Base-by-base conservation (phyloP, 2,888 invertebrate species). In the Apodemia hepburni region DNA sequence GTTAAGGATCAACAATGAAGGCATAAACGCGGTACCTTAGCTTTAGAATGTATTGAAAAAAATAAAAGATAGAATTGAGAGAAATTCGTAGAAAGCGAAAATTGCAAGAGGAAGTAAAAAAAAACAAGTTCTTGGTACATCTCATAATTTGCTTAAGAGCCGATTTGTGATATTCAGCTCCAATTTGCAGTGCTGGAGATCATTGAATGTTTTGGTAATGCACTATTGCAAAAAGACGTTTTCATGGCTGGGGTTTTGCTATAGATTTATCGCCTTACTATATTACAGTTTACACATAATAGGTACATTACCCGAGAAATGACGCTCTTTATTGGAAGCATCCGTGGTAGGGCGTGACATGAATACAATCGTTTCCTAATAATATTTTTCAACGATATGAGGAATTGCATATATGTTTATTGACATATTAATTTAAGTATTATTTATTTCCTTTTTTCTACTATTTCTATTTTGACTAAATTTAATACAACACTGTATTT, bases 261-360 rank as follows among this genome's bases (percentile, higher is more conserved):
- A 54, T 12, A 29, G 29, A 29, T 57, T 57, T 57, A 57, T n/a
- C 8, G 29, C 54, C n/a, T 29, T 57, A 29, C 54, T 27, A n/a
- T 57, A n/a, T n/a, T 45, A 29, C 15, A 57, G 12, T 29, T 27
- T 57, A 29, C 22, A 27, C 1, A 27, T 57, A 27, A 27, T n/a
- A 45, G 45, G 15, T 7, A 45, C 45, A 45, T 45, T 45, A 27
- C 27, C n/a, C 54, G 54, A 57, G 54, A 57, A 57, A 57, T 22
- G 27, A 27, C 54, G 7, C 54, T 6, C 27, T 22, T 51, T 57
- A 57, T 57, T 29, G 54, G 27, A 57, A 57, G 51, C 51, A 22
- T 54, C 51, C 49, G 49, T 22, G 18, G 9, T 22, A 22, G 51
- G 51, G 12, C 22, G 22, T 49, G 49, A 17, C 11, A 51, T 18